Evolutionary conservation across 2,113 vertebrate species (phyloP), one percentile per base, ranked within the genome.

Genomic region (Labeo catla): DNA sequence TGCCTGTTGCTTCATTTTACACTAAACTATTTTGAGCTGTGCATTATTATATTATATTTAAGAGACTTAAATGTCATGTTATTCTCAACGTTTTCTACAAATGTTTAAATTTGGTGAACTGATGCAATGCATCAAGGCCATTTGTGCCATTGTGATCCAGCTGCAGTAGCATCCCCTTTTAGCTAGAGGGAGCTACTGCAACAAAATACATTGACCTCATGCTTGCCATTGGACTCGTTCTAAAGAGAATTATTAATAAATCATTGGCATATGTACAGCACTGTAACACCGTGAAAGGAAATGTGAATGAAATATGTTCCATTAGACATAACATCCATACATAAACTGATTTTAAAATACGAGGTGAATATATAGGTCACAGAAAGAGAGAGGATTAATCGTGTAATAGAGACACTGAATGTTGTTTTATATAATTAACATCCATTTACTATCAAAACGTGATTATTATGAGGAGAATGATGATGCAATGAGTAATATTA

Each of bases 171-270:
- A 72, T 21, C 49, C 1, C 45, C 34, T 28, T 70, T 28, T 63
- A 87, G 92, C 91, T 92, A 93, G 94, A 91, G 91, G 94, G 86
- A 86, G 93, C 93, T 89, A 93, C 88, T 88, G 89, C 91, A 92
- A 50, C 89, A 91, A 84, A 45, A 86, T 91, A 77, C 80, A 68
- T 79, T 28, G 66, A n/a, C 23, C 45, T 8, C 63, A 28, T 0
- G 1, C 52, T 77, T 80, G 34, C 11, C 15, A 19, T 61, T 87
- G 76, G 36, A 72, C 54, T 81, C 45, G n/a, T 8, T 78, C n/a
- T 21, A 39, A 70, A 65, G 54, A 45, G 39, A 49, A 50, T 77
- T 39, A 59, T 81, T 70, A 74, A 77, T 82, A 54, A 50, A 70
- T 21, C 43, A 49, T n/a, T 65, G 13, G 23, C 45, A 65, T 54